Conservation (phyloP, 2,797 vertebrate genomes). For the Xerus rutilus region DNA sequence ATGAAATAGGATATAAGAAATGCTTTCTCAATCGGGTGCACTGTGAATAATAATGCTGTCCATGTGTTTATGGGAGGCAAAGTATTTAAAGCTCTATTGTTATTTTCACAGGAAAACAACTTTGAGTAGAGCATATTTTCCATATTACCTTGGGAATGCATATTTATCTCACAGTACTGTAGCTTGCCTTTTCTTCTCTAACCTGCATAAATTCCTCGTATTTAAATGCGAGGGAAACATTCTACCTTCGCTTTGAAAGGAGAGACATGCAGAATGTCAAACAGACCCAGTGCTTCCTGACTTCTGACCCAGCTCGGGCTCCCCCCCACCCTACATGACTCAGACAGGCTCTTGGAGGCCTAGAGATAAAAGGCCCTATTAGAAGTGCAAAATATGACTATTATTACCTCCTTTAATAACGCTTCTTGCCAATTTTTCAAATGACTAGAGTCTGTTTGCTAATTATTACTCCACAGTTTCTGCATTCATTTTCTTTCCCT, state of each 20-base stretch:
- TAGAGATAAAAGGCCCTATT: slow-evolving; percentile 79
- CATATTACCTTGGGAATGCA: neutral
- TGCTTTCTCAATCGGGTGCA: slow-evolving; percentile 45
- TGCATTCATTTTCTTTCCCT: slow-evolving; percentile 74
- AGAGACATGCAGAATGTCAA: slow-evolving; percentile 65
- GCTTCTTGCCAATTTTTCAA: slow-evolving; percentile 80
- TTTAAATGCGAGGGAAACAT: slow-evolving; percentile 65
- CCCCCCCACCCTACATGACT: slow-evolving; percentile 40
- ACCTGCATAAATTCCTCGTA: slow-evolving; percentile 38
- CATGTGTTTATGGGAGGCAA: slow-evolving; percentile 39
- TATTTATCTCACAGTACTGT: neutral
- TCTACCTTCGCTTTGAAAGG: slow-evolving; percentile 66
- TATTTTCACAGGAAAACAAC: slow-evolving; percentile 68
- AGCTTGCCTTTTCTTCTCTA: slow-evolving; percentile 39
- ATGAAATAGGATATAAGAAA: neutral
- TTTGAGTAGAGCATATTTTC: slow-evolving; percentile 55
- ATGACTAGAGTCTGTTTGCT: slow-evolving; percentile 75
- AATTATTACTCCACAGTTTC: slow-evolving; percentile 66
- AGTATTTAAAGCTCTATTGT: slow-evolving; percentile 71
- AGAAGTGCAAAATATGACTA: slow-evolving; percentile 83
- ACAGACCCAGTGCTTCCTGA: slow-evolving; percentile 59
- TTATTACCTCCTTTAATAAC: slow-evolving; percentile 82
- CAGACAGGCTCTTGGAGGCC: slow-evolving; percentile 69
- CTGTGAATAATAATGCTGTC: slow-evolving; percentile 64
- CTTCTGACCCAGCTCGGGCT: slow-evolving; percentile 70